A percentile compares a stretch with the other conserved stretches of the same genome.
phyloP scores from a whole-genome alignment of 2,888 invertebrate genomes.

The Cordilura impudica region DNA sequence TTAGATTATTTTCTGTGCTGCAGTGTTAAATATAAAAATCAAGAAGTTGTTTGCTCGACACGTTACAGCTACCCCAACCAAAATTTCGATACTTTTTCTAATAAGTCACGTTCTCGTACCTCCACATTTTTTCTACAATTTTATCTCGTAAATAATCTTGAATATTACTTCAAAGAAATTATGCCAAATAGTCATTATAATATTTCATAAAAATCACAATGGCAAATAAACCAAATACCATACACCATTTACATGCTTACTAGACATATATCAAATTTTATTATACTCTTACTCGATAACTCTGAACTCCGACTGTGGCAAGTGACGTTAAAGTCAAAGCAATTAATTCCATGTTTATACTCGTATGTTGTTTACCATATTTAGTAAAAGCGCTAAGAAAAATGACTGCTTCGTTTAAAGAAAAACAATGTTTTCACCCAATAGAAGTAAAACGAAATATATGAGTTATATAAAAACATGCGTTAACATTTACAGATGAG shows the following conservation, averaged over 20 bases:
- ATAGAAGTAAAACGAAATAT: conserved; percentile 24
- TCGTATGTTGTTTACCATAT: conserved; percentile 12
- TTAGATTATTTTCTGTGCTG: too few relatives aligned
- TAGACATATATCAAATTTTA: conserved; percentile 53
- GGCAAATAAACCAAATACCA: conserved; percentile 1
- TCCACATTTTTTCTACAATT: conserved; percentile 11
- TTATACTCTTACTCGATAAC: background rate
- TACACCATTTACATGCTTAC: conserved; percentile 38
- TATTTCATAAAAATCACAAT: conserved; percentile 40
- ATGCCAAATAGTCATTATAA: conserved; percentile 40
- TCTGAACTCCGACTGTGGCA: background rate
- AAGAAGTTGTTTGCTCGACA: too few relatives aligned
- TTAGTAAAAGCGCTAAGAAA: background rate
- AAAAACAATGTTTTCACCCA: background rate
- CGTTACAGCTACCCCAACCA: background rate
- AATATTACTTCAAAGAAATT: conserved; percentile 14
- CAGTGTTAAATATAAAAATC: too few relatives aligned
- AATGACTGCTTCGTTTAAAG: conserved; percentile 11
- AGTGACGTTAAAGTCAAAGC: conserved; percentile 27
- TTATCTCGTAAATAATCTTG: conserved; percentile 51
- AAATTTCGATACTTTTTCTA: conserved; percentile 10
- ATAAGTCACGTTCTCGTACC: conserved; percentile 27
- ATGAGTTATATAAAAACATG: conserved; percentile 33
- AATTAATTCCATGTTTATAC: conserved; percentile 27
- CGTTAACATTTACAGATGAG: conserved; percentile 54